Evolutionary conservation across 2,113 vertebrate genomes (phyloP).

Genomic region (Tricholaema leucomelas): DNA sequence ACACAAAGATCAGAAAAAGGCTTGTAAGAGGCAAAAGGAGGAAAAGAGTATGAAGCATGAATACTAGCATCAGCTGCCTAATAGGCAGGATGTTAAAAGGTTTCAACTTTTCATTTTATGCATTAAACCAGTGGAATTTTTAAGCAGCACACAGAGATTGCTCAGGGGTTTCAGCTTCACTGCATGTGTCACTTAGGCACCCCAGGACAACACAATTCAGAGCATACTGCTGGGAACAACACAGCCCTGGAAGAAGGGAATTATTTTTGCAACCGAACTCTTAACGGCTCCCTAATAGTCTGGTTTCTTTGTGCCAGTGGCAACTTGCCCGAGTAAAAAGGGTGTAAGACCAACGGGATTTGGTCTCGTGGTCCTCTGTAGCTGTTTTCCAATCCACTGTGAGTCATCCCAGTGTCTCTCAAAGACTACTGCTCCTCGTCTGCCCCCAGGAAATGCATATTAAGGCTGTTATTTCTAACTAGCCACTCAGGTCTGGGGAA

Average conservation of each 20-base stretch:
- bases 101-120: not conserved
- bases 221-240: not conserved
- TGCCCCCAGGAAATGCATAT: not conserved
- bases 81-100: conserved; percentile 2
- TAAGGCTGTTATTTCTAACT: conserved; percentile 9
- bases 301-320: not conserved
- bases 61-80: not conserved
- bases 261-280: not conserved
- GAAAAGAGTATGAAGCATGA: not conserved
- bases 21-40: not conserved
- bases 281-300: not conserved
- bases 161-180: not conserved
- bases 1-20: not conserved
- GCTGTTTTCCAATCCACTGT: not conserved
- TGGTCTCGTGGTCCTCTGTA: not conserved
- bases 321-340: not conserved
- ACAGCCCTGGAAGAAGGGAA: not conserved
- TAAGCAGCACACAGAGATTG: not conserved
- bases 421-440: not conserved
- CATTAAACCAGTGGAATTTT: conserved; percentile 1
- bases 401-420: conserved; percentile 4
- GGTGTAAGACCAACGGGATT: not conserved
- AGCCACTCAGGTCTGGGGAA: not conserved
- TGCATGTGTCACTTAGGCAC: not conserved
- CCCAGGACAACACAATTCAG: not conserved